Conservation (phyloP, 2,888 invertebrate genomes). For the Papilio elwesi region DNA sequence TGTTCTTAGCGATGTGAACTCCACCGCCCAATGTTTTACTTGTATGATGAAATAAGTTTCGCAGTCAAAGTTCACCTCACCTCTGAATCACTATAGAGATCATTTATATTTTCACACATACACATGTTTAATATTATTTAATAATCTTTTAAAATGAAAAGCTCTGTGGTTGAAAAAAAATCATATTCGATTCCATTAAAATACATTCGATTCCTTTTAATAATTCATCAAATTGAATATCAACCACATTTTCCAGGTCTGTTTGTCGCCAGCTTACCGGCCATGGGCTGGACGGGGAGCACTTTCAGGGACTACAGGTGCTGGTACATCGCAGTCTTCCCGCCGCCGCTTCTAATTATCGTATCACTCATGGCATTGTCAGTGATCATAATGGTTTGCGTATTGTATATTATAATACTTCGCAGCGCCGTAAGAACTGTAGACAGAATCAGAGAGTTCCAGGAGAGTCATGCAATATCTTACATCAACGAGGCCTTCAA, state of each 20-base stretch:
- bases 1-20: too few relatives aligned
- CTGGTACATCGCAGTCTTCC: constrained; percentile 84
- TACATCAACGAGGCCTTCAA: constrained; percentile 49
- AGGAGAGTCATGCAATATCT: constrained; percentile 53
- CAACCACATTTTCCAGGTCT: constrained; percentile 54
- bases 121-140: too few relatives aligned
- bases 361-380: constrained; percentile 76
- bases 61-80: too few relatives aligned
- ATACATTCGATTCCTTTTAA: constrained; percentile 29
- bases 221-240: neutral
- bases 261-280: constrained; percentile 61
- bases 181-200: neutral
- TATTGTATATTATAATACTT: constrained; percentile 82
- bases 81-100: too few relatives aligned
- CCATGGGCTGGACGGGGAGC: constrained; percentile 71
- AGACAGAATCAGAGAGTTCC: constrained; percentile 71
- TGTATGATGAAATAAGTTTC: too few relatives aligned
- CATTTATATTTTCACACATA: too few relatives aligned
- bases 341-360: constrained; percentile 76
- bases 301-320: constrained; percentile 80
- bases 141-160: too few relatives aligned
- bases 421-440: constrained; percentile 82
- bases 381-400: constrained; percentile 66
- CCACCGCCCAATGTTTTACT: too few relatives aligned
- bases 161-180: neutral